Percentiles rank a stretch among this genome's conserved stretches.
Conservation (phyloP, 2,888 invertebrate species). For the Lasioglossum morio region DNA sequence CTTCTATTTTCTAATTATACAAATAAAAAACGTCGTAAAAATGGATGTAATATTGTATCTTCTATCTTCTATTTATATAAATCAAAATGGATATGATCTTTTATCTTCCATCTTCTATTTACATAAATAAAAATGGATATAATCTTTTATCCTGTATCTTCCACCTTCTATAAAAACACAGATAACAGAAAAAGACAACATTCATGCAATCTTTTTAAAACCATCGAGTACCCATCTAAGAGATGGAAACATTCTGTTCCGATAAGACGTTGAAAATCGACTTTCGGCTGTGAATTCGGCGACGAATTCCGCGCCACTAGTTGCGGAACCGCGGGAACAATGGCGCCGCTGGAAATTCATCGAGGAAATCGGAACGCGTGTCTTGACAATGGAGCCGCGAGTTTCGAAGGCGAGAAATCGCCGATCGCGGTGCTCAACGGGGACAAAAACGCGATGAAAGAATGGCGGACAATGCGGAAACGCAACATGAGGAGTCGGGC, state of each 20-base stretch:
- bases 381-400: slow-evolving; percentile 29
- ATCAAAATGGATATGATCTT: too few species aligned
- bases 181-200: too few species aligned
- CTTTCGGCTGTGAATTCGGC: neutral
- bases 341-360: slow-evolving; percentile 23
- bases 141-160: too few species aligned
- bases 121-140: too few species aligned
- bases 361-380: slow-evolving; percentile 31
- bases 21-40: too few species aligned
- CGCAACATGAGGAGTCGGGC: slow-evolving; percentile 34
- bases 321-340: neutral
- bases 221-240: neutral
- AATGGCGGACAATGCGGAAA: slow-evolving; percentile 65
- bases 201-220: neutral
- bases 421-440: slow-evolving; percentile 24
- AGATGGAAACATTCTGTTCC: neutral
- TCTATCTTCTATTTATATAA: too few species aligned
- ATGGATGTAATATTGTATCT: too few species aligned
- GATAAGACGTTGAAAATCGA: neutral
- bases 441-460: slow-evolving; percentile 26
- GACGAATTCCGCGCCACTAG: too few species aligned
- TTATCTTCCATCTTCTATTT: too few species aligned
- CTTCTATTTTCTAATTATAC: too few species aligned
- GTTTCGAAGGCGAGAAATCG: slow-evolving; percentile 49
- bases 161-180: too few species aligned